Evolutionary conservation across 2,888 invertebrate species (phyloP).

Genomic region (Invenusta paracnida): DNA sequence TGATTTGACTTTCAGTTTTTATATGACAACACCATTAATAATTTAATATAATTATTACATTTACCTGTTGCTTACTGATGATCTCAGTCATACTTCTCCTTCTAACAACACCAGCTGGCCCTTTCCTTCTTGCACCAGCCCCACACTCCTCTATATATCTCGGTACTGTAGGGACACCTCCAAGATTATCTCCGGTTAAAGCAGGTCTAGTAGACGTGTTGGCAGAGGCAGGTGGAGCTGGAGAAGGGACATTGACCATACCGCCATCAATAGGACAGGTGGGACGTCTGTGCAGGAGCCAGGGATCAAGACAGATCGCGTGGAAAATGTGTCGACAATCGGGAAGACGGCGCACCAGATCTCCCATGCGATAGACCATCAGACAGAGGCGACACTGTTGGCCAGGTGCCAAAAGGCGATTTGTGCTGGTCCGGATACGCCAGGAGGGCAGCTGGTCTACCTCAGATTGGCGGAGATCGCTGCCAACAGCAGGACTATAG

Average conservation of each 20-base stretch:
- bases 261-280: conserved; percentile 54
- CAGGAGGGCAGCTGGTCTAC: conserved; percentile 54
- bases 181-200: neutral
- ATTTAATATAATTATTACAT: neutral
- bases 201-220: neutral
- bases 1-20: neutral
- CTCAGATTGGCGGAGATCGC: conserved; percentile 54
- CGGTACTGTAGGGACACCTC: neutral
- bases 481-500: conserved; percentile 47
- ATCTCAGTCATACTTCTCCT: neutral
- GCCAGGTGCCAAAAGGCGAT: conserved; percentile 52
- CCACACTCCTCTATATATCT: neutral
- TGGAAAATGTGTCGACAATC: conserved; percentile 59
- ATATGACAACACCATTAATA: neutral
- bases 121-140: neutral
- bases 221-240: neutral
- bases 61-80: no score
- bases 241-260: neutral
- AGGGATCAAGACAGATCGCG: conserved; percentile 58
- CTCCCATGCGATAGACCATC: conserved; percentile 51
- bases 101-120: neutral
- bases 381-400: conserved; percentile 59
- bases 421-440: conserved; percentile 51
- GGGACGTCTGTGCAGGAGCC: conserved; percentile 58
- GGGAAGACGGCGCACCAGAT: conserved; percentile 55